Percentiles rank a stretch among this genome's conserved stretches.
Evolutionary conservation across 2,888 invertebrate genomes (phyloP).

Genomic region (Geophilus truncorum): DNA sequence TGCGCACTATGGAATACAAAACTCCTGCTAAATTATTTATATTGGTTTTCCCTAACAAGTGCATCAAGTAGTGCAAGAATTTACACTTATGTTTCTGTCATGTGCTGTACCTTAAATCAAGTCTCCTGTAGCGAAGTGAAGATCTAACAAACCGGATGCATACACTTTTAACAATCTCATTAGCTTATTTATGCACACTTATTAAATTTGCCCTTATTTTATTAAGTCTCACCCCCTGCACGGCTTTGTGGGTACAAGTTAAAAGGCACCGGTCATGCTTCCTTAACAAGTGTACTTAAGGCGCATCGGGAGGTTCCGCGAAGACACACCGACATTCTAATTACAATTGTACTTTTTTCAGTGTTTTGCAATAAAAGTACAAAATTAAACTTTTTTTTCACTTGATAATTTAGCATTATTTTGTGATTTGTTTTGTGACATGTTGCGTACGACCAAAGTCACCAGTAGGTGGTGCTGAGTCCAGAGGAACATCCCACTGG

Average conservation of each 20-base stretch:
- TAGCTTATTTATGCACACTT: constrained; percentile 12
- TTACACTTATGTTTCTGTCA: neutral
- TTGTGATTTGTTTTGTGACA: too few relatives aligned
- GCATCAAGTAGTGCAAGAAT: neutral
- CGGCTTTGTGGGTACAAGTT: neutral
- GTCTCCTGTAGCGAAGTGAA: neutral
- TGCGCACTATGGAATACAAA: too few relatives aligned
- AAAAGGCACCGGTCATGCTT: constrained; percentile 10
- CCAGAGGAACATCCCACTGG: too few relatives aligned
- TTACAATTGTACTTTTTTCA: neutral
- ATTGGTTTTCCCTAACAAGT: neutral
- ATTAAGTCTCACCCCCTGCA: neutral
- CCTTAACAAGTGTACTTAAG: neutral
- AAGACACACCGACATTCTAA: neutral
- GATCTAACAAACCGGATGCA: constrained; percentile 10
- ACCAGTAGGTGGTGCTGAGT: too few relatives aligned
- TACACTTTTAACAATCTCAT: constrained; percentile 2
- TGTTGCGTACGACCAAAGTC: too few relatives aligned
- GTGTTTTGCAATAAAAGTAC: neutral
- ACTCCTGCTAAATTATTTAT: neutral
- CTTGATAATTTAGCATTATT: too few relatives aligned
- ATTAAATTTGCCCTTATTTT: constrained; percentile 20
- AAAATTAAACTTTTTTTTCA: neutral
- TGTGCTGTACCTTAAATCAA: neutral
- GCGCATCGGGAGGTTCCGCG: neutral